These are phyloP conservation scores for Borostomias antarcticus DNA, from an alignment of 2,797 vertebrate genomes.

Conservation along the genomic window DNA sequence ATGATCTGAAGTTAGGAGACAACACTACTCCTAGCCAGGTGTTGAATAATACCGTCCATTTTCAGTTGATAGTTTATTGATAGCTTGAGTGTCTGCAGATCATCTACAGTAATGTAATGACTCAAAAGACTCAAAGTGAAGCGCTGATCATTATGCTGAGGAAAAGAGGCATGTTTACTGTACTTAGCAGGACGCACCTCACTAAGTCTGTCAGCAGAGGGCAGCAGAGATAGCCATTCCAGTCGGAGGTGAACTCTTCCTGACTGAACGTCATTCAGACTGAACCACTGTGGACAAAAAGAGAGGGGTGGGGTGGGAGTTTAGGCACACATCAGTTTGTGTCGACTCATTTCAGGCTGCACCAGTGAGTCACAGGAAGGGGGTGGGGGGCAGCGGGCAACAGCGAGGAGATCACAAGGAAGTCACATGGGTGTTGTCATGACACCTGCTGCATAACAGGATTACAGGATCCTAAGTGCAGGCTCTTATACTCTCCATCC, in stretches of 20 bases:
- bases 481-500: neutral
- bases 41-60: no score
- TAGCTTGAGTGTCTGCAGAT: no score
- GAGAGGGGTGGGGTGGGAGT: slow-evolving; percentile 10
- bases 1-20: no score
- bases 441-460: slow-evolving; percentile 51
- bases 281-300: slow-evolving; percentile 83
- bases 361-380: slow-evolving; percentile 7
- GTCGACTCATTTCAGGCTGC: slow-evolving; percentile 22
- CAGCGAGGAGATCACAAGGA: slow-evolving; percentile 53
- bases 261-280: slow-evolving; percentile 79
- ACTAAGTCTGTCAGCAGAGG: slow-evolving; percentile 83
- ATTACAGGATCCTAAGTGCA: slow-evolving; percentile 30
- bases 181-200: slow-evolving; percentile 76
- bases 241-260: slow-evolving; percentile 89
- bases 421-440: slow-evolving; percentile 27
- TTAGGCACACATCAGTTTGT: slow-evolving; percentile 34
- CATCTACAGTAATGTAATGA: neutral
- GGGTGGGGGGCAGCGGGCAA: neutral
- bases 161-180: no score
- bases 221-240: slow-evolving; percentile 90
- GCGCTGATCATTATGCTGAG: no score
- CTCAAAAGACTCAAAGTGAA: no score
- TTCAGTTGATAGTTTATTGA: no score
- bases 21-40: no score